phyloP scores from a whole-genome alignment of 2,888 invertebrate genomes.

The Oeneis ivallda region DNA sequence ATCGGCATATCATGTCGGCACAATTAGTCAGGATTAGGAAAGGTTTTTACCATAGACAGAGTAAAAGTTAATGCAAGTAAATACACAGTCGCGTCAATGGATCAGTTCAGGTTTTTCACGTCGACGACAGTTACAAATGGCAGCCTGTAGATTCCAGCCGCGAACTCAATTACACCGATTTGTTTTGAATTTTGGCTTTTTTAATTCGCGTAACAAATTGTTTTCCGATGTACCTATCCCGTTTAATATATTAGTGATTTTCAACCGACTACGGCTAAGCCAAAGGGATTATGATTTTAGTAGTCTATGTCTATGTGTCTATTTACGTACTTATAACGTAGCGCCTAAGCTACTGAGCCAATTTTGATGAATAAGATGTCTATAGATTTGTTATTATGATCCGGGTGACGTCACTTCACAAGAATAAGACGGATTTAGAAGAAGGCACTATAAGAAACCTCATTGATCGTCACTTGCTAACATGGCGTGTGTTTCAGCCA shows the following conservation, averaged over 20 bases:
- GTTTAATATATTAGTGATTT: background rate
- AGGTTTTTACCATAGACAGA: background rate
- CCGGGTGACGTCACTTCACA: too few species aligned
- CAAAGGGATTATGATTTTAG: too few species aligned
- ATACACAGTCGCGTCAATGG: background rate
- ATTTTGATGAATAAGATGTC: too few species aligned
- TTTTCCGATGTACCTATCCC: background rate
- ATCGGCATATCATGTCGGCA: too few species aligned
- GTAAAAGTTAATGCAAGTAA: background rate
- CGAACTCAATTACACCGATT: background rate
- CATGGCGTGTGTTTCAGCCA: constrained; percentile 49
- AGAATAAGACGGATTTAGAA: too few species aligned
- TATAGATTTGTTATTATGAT: too few species aligned
- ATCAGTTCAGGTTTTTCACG: constrained; percentile 11
- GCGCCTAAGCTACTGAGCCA: too few species aligned
- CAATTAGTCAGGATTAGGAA: too few species aligned
- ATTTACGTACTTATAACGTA: too few species aligned
- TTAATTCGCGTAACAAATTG: background rate
- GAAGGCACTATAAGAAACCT: too few species aligned
- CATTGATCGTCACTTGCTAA: constrained; percentile 17
- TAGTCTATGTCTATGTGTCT: too few species aligned
- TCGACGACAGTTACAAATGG: constrained; percentile 7
- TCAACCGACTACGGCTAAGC: too few species aligned
- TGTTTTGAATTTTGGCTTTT: background rate
- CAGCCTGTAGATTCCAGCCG: background rate